A percentile compares a stretch with the other conserved stretches of the same genome.
Conservation (phyloP, 2,797 vertebrate species). For the Oryzias dopingdopingensis region DNA sequence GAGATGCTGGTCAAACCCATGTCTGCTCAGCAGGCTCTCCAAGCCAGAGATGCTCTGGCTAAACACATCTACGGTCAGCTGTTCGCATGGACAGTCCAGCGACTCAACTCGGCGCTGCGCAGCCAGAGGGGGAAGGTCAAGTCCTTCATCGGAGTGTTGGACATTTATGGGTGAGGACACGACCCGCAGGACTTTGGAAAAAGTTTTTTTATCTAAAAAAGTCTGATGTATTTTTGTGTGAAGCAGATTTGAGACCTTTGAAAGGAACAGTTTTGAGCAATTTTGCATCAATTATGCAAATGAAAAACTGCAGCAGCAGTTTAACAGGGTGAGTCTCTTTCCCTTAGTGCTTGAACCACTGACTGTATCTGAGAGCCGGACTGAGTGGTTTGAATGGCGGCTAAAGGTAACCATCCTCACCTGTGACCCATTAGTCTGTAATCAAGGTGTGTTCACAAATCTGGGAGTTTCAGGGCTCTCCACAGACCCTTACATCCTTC, state of each 20-base stretch:
- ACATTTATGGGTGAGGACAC: constrained; percentile 78
- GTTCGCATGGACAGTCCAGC: constrained; percentile 78
- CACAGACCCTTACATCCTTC: too few relatives aligned
- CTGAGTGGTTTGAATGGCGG: background rate
- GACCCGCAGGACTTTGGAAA: background rate
- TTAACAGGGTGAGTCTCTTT: constrained; percentile 75
- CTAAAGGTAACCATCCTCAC: too few relatives aligned
- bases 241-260: constrained; percentile 82
- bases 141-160: constrained; percentile 79
- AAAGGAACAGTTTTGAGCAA: constrained; percentile 85
- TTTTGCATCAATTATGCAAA: constrained; percentile 87
- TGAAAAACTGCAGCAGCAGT: constrained; percentile 85
- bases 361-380: background rate
- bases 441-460: too few relatives aligned
- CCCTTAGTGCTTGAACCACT: background rate
- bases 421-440: too few relatives aligned
- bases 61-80: constrained; percentile 80
- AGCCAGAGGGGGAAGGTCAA: constrained; percentile 47
- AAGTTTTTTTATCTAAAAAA: background rate
- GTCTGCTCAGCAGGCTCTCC: constrained; percentile 70
- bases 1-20: constrained; percentile 80
- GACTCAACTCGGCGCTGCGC: constrained; percentile 75
- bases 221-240: background rate
- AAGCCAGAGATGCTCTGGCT: constrained; percentile 76
- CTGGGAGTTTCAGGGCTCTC: too few relatives aligned